Percentiles rank a stretch among this genome's conserved stretches.
Conservation (phyloP, 1,140 invertebrate genomes). For the Atta colombica region DNA sequence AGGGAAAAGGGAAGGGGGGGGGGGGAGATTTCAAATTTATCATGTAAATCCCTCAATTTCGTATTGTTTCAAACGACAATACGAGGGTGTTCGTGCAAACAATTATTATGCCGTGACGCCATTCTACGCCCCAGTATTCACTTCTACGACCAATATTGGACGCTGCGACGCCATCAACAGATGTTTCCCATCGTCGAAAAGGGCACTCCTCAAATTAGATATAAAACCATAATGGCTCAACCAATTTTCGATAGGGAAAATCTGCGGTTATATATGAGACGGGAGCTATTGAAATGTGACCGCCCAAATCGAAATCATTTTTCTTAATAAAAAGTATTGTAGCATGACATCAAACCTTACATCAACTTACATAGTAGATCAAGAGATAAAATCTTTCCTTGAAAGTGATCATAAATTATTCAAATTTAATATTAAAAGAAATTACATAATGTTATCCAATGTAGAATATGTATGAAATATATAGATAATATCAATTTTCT, state of each 20-base stretch:
- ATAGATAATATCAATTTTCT: background rate
- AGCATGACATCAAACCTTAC: background rate
- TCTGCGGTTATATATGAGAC: constrained; percentile 4
- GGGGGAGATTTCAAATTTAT: constrained; percentile 42
- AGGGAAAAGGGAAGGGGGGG: no score
- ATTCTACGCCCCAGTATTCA: constrained; percentile 56
- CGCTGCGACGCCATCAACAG: constrained; percentile 76
- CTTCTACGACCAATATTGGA: constrained; percentile 73
- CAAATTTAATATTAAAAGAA: background rate
- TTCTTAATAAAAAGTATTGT: background rate
- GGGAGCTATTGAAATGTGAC: constrained; percentile 4
- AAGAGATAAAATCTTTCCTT: background rate
- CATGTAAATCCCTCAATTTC: constrained; percentile 24
- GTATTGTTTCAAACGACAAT: constrained; percentile 43
- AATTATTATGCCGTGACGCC: constrained; percentile 57
- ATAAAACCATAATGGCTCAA: constrained; percentile 35
- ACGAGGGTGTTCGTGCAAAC: constrained; percentile 56
- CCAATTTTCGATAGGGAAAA: constrained; percentile 48
- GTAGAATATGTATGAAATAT: background rate
- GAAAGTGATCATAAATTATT: background rate
- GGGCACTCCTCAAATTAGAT: constrained; percentile 69
- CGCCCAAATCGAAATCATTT: constrained; percentile 3
- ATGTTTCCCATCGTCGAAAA: constrained; percentile 73
- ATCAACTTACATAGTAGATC: background rate
- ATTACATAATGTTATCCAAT: background rate